Evolutionary conservation across 2,797 vertebrate species (phyloP), one percentile per base, ranked within the genome.

Genomic region (Anniella stebbinsi): DNA sequence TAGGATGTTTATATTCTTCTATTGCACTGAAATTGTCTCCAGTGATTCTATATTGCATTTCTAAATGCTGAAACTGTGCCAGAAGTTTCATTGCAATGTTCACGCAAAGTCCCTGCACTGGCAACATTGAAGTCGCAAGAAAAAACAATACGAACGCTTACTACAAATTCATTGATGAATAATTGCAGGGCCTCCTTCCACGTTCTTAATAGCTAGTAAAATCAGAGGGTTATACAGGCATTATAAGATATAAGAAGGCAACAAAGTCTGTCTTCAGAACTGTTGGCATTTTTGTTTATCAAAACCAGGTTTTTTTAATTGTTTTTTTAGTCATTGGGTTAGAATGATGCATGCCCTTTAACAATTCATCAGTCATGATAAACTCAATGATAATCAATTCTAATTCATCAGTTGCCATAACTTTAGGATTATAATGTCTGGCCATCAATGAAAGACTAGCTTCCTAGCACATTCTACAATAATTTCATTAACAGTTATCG

Each of bases 11-110:
- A 54, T 73, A 86, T 89, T 94, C 41, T n/a, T 10, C 1, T 66
- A 23, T 38, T 89, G 90, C 11, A 25, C n/a, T 87, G 51, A 90
- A 94, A 90, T 89, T 80, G 1, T 84, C 28, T 90, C 80, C 23
- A 86, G 0, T 87, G 12, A 1, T 13, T 90, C 87, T 18, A 1
- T 0, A 0, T 88, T 36, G 54, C 0, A 1, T 48, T 89, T n/a
- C 57, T 89, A 86, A 91, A 72, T 7, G 87, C 1, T 6, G 11
- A 82, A 73, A 78, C 0, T 81, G 0, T 77, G 15, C n/a, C 89
- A 7, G 83, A 88, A 75, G 28, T 91, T 93, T 76, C 30, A n/a
- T 88, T 33, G 60, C 45, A 84, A 81, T 85, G 5, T 54, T 92
- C 33, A 92, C 76, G 5, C 15, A 77, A 87, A 80, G 1, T 18